Conservation (phyloP, 2,797 vertebrate genomes). For the Betta splendens region DNA sequence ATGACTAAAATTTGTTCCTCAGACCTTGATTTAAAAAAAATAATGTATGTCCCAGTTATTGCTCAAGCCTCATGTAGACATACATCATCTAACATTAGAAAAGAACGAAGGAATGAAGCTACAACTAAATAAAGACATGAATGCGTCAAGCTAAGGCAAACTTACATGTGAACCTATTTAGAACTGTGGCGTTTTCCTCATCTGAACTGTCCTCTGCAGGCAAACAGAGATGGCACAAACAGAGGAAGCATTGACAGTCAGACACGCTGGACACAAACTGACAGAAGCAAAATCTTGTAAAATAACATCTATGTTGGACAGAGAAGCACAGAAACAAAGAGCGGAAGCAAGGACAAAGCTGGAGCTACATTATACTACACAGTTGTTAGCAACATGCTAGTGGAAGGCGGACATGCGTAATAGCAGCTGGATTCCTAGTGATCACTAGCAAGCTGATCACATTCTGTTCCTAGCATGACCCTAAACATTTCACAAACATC, state of each 20-base stretch:
- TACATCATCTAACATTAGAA: no score
- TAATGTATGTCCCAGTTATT: no score
- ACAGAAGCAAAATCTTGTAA: conserved; percentile 53
- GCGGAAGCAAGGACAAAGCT: conserved; percentile 33
- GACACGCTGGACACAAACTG: conserved; percentile 46
- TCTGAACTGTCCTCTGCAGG: conserved; percentile 83
- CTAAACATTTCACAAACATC: no score
- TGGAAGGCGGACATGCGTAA: neutral
- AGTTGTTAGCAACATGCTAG: conserved; percentile 38
- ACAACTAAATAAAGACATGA: conserved; percentile 14
- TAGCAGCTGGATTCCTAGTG: no score
- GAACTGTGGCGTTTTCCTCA: conserved; percentile 79
- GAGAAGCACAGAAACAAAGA: conserved; percentile 32
- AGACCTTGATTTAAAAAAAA: no score
- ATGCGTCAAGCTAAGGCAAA: conserved; percentile 58
- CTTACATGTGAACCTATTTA: conserved; percentile 86
- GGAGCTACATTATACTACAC: neutral
- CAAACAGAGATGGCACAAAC: conserved; percentile 79
- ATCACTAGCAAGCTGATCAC: no score
- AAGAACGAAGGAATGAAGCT: neutral
- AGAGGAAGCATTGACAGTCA: conserved; percentile 66
- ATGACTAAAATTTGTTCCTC: no score
- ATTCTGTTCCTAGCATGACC: no score
- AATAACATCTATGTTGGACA: conserved; percentile 40
- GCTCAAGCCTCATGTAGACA: no score